Evolutionary conservation across 2,888 invertebrate species (phyloP).

Genomic region (Heliconius ismenius): DNA sequence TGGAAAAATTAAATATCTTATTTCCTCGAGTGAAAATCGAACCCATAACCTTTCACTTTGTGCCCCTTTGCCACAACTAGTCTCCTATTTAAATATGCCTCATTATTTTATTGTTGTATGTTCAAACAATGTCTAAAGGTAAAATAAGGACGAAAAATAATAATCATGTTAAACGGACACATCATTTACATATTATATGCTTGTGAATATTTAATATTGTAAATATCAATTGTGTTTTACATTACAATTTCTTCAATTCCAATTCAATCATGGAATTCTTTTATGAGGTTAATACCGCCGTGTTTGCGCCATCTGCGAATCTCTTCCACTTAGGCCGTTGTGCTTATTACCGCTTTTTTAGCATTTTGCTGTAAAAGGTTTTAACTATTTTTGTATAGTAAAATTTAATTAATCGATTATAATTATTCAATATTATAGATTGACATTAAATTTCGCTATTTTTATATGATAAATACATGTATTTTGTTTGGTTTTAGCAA

Average conservation of each 20-base stretch:
- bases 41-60: too few species aligned
- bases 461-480: neutral
- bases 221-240: neutral
- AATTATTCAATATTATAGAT: neutral
- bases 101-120: neutral
- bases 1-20: too few species aligned
- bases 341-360: neutral
- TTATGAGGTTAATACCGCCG: neutral
- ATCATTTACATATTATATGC: neutral
- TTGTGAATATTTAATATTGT: neutral
- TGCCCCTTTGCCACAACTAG: too few species aligned
- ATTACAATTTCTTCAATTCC: neutral
- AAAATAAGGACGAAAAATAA: neutral
- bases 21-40: too few species aligned
- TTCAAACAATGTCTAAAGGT: constrained; percentile 24
- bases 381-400: neutral
- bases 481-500: too few species aligned
- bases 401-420: neutral
- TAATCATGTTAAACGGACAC: neutral
- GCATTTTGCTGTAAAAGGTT: neutral
- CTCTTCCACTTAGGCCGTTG: neutral
- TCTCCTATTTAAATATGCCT: neutral
- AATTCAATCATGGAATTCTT: neutral
- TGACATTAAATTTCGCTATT: neutral
- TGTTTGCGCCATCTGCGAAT: neutral